Percentiles rank a stretch among this genome's conserved stretches.
Evolutionary conservation across 2,113 vertebrate species (phyloP).

Genomic region (Vimba vimba): DNA sequence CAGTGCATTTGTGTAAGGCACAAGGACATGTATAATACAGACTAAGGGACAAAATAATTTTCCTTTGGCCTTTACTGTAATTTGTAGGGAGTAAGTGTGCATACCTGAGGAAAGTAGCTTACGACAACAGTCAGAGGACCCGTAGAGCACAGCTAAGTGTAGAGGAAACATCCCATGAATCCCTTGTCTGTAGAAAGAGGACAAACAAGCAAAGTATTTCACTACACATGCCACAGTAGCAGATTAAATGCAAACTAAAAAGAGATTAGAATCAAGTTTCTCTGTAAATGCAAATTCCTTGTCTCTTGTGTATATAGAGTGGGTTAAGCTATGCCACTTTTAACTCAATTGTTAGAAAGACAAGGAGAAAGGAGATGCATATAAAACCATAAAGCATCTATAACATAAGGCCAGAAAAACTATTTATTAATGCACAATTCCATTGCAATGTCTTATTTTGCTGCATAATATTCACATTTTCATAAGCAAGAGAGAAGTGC

Average conservation of each 20-base stretch:
- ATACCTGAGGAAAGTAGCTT: slow-evolving; percentile 95
- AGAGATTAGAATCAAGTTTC: neutral
- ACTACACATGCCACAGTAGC: neutral
- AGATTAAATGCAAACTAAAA: slow-evolving; percentile 4
- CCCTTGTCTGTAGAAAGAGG: slow-evolving; percentile 79
- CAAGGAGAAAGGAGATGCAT: neutral
- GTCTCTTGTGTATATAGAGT: neutral
- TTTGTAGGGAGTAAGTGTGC: neutral
- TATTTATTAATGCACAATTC: neutral
- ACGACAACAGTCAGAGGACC: slow-evolving; percentile 97
- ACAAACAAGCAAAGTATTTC: slow-evolving; percentile 8
- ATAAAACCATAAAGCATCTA: neutral
- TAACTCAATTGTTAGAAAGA: neutral
- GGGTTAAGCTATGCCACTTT: neutral
- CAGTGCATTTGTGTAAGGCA: neutral
- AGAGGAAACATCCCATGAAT: slow-evolving; percentile 96
- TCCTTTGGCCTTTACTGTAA: neutral
- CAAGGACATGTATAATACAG: neutral
- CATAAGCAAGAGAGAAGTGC: neutral
- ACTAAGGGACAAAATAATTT: neutral
- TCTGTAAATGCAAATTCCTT: slow-evolving; percentile 14
- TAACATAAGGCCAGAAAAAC: neutral
- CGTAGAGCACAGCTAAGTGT: slow-evolving; percentile 93
- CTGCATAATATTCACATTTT: neutral
- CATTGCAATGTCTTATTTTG: too few species aligned